Base-by-base conservation (phyloP, 2,888 invertebrate species). In the Mesorhabditis belari region DNA sequence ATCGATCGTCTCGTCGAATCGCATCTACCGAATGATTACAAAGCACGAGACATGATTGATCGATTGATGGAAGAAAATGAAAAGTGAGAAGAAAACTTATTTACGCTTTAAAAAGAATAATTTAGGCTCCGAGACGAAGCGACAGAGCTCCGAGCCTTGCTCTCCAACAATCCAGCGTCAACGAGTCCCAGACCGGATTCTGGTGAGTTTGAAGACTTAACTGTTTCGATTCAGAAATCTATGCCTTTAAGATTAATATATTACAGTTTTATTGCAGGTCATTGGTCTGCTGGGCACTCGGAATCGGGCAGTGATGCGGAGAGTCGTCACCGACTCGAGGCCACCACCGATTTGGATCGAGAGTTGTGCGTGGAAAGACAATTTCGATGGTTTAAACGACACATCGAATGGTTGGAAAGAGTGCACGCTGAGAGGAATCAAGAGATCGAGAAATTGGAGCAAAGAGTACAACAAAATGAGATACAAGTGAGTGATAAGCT, bases 61-160 rank as follows among this genome's bases (percentile, higher is more conserved):
- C 49, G 69, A 6, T 63, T 71, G 2, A 65, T 73, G 58, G 71
- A 74, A 61, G 74, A 74, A 35, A 71, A 71, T 55, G 73, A 73
- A 19, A 54, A 63, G 68, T 71, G n/a, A n/a, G n/a, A n/a, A n/a
- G n/a, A n/a, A n/a, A n/a, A n/a, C n/a, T n/a, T 35, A 9, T 35
- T 35, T 35, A 9, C 44, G 44, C 44, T 35, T 35, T 35, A n/a
- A 1, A 35, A 35, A 35, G n/a, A 1, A 9, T 35, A 9, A 17
- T 35, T 1, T 35, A 35, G 44, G 44, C n/a, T 35, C 12, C 44
- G 44, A 35, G 12, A 35, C 12, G 44, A 35, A 35, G n/a, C 12
- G 12, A 17, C 12, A 17, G 44, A 35, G n/a, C n/a, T 17, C n/a
- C 44, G 44, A 9, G 44, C 44, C 12, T n/a, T 35, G 44, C 44